Conservation (phyloP, 2,888 invertebrate species). For the Drosophila ezoana region DNA sequence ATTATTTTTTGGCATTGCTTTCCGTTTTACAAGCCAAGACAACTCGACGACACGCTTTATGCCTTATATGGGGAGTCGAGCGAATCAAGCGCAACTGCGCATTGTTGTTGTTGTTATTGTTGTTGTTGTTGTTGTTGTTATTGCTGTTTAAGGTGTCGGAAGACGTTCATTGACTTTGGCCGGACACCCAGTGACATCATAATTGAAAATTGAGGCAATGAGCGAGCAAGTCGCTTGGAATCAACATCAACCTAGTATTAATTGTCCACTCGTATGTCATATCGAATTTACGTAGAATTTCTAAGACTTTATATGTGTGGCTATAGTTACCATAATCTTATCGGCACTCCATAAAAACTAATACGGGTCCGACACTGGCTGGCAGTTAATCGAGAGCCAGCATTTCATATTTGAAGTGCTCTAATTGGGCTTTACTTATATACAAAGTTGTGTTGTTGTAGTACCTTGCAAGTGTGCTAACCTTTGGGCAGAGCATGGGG, state of each 20-base stretch:
- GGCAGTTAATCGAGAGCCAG: slow-evolving; percentile 43
- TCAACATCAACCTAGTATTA: slow-evolving; percentile 23
- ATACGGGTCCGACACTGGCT: slow-evolving; percentile 17
- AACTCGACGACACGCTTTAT: slow-evolving; percentile 55
- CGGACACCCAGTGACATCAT: slow-evolving; percentile 67
- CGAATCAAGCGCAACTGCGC: slow-evolving; percentile 54
- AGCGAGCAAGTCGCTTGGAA: slow-evolving; percentile 21
- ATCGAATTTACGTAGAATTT: slow-evolving; percentile 17
- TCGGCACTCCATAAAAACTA: slow-evolving; percentile 31
- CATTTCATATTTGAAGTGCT: slow-evolving; percentile 47
- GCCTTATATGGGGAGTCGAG: slow-evolving; percentile 42
- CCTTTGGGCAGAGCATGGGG: slow-evolving; percentile 10
- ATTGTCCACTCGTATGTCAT: slow-evolving; percentile 39
- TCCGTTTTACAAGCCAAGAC: slow-evolving; percentile 55
- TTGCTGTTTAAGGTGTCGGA: slow-evolving; percentile 67
- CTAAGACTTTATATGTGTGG: slow-evolving; percentile 1
- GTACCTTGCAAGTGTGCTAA: slow-evolving; percentile 66
- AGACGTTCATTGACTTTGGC: slow-evolving; percentile 72
- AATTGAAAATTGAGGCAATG: slow-evolving; percentile 58
- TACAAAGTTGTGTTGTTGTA: slow-evolving; percentile 16
- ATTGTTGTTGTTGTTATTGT: slow-evolving; percentile 42
- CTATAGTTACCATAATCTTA: slow-evolving; percentile 45
- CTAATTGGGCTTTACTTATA: slow-evolving; percentile 60
- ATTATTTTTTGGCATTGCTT: slow-evolving; percentile 46
- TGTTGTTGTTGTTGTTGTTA: slow-evolving; percentile 23